Base-by-base conservation (phyloP, 2,113 vertebrate species). In the Gobio gobio region DNA sequence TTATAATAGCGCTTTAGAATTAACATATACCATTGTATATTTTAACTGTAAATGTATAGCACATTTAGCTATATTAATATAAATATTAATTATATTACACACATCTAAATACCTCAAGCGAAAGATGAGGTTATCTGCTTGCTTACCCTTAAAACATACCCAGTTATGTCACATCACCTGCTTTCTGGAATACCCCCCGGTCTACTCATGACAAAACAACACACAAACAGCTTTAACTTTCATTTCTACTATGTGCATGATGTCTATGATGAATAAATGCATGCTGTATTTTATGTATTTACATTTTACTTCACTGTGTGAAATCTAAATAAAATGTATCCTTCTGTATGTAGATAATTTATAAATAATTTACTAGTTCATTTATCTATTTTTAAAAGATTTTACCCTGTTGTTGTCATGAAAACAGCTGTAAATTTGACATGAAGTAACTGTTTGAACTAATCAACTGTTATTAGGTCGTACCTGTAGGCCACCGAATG, bases 401-500 rank as follows among this genome's bases (percentile, higher is more conserved):
- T 40, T 40, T 0, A 72, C 36, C 36, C 3, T 40, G 9, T 10
- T 43, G 8, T 10, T 70, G 1, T 4, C 22, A 45, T n/a, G 12
- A 45, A 73, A 73, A 73, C 13, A 74, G 70, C 6, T 3, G 5
- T 73, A 47, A 22, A 73, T 14, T 64, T 16, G 9, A 61, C 2
- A 24, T 64, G 29, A 64, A 66, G 18, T 10, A 63, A 63, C 7
- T 72, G 20, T 45, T 36, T 72, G 12, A 16, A 75, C 4, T 2
- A 1, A 14, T 24, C 43, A 14, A 3, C 29, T 68, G 7, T 8
- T 26, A 18, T 74, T 45, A 73, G n/a, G 24, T 89, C 89, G 8
- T 70, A 94, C 94, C 92, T 0, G 76, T n/a, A 1, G 93, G 94
- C 94, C 94, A 95, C 5, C 78, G 81, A 84, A 95, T 92, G 0